Evolutionary conservation across 2,113 vertebrate species (phyloP).

Genomic region (Ceyx cyanopectus): DNA sequence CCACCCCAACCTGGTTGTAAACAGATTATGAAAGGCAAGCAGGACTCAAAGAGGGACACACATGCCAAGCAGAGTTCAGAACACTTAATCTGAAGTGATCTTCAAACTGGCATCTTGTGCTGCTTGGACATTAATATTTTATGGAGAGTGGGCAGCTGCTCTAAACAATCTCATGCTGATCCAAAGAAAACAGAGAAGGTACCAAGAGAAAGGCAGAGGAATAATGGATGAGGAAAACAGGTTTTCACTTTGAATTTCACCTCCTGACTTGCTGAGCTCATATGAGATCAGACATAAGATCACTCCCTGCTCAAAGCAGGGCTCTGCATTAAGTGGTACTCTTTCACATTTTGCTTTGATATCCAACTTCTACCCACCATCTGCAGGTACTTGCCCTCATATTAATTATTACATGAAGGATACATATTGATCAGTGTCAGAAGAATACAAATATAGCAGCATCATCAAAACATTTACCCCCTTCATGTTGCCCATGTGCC

Average conservation of each 20-base stretch:
- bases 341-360: not conserved
- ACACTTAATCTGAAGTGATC: conserved; percentile 19
- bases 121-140: not conserved
- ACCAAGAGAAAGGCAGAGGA: not conserved
- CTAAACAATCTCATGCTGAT: not conserved
- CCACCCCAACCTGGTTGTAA: not conserved
- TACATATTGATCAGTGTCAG: not conserved
- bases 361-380: not conserved
- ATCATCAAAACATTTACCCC: not conserved
- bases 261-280: not conserved
- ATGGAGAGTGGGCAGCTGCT: not conserved
- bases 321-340: not conserved
- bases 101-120: not conserved
- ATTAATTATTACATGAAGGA: not conserved
- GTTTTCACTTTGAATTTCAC: not conserved
- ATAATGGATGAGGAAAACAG: not conserved
- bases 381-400: not conserved
- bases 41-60: not conserved
- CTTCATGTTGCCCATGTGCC: not conserved
- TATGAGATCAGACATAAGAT: not conserved
- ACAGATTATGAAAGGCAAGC: not conserved
- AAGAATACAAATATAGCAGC: not conserved
- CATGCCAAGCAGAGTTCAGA: not conserved
- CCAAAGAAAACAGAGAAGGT: not conserved
- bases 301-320: not conserved